Conservation (phyloP, 2,113 vertebrate genomes). For the Indicator indicator region DNA sequence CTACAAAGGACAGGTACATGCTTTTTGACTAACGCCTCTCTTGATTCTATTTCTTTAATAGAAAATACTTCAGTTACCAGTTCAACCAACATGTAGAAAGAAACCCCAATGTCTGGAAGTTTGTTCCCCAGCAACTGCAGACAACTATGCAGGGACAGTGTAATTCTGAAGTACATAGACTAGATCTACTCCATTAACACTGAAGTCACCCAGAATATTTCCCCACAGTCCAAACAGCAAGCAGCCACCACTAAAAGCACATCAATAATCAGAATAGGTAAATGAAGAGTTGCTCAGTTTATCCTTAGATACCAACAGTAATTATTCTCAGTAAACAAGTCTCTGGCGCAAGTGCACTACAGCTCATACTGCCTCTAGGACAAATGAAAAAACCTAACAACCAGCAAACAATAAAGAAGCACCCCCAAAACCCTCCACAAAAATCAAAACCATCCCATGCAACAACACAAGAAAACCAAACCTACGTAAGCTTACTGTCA, state of each 20-base stretch:
- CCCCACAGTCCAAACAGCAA: neutral
- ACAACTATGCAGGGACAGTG: rapidly evolving
- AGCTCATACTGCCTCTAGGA: neutral
- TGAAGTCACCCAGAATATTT: neutral
- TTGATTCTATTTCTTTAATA: neutral
- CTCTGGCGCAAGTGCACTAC: neutral
- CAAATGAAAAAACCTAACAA: neutral
- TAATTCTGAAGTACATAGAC: neutral
- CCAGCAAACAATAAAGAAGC: neutral
- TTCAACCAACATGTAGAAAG: neutral
- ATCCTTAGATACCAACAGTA: neutral
- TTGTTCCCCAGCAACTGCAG: neutral
- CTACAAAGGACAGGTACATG: neutral
- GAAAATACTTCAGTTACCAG: neutral
- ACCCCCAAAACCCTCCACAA: neutral
- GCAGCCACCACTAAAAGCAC: neutral
- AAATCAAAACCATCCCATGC: neutral
- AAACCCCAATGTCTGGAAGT: neutral
- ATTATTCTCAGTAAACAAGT: neutral
- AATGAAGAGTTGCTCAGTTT: neutral
- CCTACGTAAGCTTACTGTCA: neutral
- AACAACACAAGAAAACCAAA: neutral
- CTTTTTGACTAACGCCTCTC: neutral
- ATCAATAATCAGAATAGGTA: neutral
- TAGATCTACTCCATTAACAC: neutral